Conservation (phyloP, 2,888 invertebrate genomes). For the Neoscelio sp. region DNA sequence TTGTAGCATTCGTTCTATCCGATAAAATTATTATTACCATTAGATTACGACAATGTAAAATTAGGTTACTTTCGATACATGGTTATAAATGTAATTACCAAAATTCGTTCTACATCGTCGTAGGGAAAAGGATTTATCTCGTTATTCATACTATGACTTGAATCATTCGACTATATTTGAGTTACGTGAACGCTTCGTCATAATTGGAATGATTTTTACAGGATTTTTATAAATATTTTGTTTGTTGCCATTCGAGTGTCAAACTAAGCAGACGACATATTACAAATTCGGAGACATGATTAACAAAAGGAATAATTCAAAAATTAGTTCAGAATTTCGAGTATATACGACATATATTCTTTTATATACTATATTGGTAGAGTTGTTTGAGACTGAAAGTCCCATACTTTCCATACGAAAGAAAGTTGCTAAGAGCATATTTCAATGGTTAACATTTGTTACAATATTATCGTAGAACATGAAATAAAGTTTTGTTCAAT, state of each 20-base stretch:
- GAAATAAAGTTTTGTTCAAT: no score
- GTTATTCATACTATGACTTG: conserved; percentile 58
- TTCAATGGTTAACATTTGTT: no score
- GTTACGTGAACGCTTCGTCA: conserved; percentile 30
- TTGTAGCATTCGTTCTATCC: conserved; percentile 28
- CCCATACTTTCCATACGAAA: no score
- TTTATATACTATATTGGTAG: no score
- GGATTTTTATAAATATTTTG: conserved; percentile 10
- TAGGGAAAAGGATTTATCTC: not conserved
- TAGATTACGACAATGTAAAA: conserved; percentile 12
- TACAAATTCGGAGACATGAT: not conserved
- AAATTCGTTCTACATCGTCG: conserved; percentile 34
- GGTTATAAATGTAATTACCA: conserved; percentile 40
- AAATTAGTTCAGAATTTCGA: no score
- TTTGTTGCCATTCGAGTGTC: conserved; percentile 17
- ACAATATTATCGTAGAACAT: no score
- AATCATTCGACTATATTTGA: not conserved
- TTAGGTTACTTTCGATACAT: conserved; percentile 16
- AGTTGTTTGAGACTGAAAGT: no score
- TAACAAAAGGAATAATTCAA: no score
- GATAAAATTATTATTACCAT: not conserved
- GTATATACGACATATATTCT: no score
- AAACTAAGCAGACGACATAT: conserved; percentile 16
- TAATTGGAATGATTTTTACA: conserved; percentile 22
- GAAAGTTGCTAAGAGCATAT: no score